Conservation (phyloP, 2,888 invertebrate species). For the Drosophila silvestris region DNA sequence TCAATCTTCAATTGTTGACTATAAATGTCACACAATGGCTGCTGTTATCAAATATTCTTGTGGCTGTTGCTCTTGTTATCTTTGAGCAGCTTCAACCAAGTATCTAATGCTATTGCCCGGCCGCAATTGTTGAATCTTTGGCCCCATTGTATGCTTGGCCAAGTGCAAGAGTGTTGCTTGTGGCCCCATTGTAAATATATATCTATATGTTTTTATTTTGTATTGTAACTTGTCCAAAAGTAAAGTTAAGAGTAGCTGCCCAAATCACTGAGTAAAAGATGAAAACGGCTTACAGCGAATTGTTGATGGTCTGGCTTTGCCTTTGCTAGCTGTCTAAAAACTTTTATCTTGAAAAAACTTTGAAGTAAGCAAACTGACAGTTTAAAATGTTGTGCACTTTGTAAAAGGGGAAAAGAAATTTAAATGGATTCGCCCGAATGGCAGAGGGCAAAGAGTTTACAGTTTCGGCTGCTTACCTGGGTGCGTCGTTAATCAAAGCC, state of each 20-base stretch:
- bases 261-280: slow-evolving; percentile 7
- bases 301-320: slow-evolving; percentile 29
- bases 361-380: slow-evolving; percentile 26
- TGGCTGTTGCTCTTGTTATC: slow-evolving; percentile 36
- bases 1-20: slow-evolving; percentile 60
- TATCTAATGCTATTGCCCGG: slow-evolving; percentile 42
- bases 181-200: slow-evolving; percentile 16
- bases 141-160: slow-evolving; percentile 43
- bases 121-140: slow-evolving; percentile 30
- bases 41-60: slow-evolving; percentile 42
- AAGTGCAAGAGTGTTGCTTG: slow-evolving; percentile 30
- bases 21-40: slow-evolving; percentile 49
- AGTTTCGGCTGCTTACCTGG: slow-evolving; percentile 87
- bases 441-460: slow-evolving; percentile 4
- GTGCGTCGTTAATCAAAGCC: slow-evolving; percentile 93
- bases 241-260: slow-evolving; percentile 26
- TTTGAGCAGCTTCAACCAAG: slow-evolving; percentile 38
- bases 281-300: slow-evolving; percentile 46
- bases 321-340: slow-evolving; percentile 30
- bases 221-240: slow-evolving; percentile 8
- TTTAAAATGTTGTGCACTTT: slow-evolving; percentile 26
- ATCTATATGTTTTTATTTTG: slow-evolving; percentile 4
- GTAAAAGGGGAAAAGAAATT: slow-evolving; percentile 4
- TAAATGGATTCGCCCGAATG: slow-evolving; percentile 1
- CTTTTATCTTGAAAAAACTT: slow-evolving; percentile 31